Evolutionary conservation across 2,797 vertebrate genomes (phyloP).

Genomic region (Aldrovandia affinis): DNA sequence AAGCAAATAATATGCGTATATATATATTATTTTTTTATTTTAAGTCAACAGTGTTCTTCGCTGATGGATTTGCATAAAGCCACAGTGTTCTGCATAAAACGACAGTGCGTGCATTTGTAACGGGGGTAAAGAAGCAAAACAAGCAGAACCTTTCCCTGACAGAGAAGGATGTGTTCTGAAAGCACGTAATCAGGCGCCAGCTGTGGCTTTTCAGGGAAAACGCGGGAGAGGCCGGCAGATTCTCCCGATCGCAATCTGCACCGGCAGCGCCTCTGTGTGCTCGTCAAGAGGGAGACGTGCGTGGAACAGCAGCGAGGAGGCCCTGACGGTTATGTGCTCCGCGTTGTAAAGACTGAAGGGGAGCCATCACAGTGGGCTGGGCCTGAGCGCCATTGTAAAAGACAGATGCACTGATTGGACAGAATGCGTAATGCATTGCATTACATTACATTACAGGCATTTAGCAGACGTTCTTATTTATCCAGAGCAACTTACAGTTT

Average conservation of each 20-base stretch:
- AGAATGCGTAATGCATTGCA: no score
- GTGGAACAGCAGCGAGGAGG: background rate
- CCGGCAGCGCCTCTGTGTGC: background rate
- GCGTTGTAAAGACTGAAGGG: no score
- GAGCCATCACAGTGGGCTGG: background rate
- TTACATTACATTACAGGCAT: no score
- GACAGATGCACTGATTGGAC: background rate
- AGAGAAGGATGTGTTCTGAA: background rate
- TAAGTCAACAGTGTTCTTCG: background rate
- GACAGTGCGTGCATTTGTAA: background rate
- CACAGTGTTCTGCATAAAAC: background rate
- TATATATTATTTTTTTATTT: background rate
- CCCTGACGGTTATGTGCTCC: background rate
- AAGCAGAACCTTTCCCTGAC: background rate
- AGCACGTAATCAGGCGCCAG: background rate
- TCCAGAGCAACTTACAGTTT: no score
- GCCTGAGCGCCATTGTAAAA: background rate
- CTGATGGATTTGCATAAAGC: background rate
- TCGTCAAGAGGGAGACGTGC: background rate
- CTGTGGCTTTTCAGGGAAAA: conserved; percentile 9
- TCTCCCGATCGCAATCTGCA: background rate
- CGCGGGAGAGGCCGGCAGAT: background rate
- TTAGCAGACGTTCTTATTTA: no score
- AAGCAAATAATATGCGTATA: conserved; percentile 2
- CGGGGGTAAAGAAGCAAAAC: no score